Base-by-base conservation (phyloP, 1,140 invertebrate species). In the Halictus rubicundus region DNA sequence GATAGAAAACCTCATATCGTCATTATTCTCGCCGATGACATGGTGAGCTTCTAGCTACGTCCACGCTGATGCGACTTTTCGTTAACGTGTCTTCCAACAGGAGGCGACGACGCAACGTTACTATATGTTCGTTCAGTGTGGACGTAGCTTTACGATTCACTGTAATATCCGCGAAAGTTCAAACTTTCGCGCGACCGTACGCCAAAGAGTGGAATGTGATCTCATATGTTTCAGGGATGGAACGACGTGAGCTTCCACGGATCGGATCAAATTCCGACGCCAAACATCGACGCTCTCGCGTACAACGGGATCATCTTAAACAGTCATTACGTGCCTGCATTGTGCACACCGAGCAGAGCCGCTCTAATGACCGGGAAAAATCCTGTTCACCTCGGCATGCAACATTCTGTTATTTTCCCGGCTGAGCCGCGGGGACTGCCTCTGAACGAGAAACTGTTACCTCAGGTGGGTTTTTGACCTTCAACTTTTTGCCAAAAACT, bases 191-290 rank as follows among this genome's bases (percentile, higher is more conserved):
- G 42, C 42, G 42, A 12, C 19, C 16, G 6, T 52, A 5, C 4
- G 19, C 32, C 32, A 6, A 52, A 52, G 5, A 52, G 5, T 16
- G 5, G 49, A 16, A 52, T 21, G 19, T 52, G 6, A 52, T 19
- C 49, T 52, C 5, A 52, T 19, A 52, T n/a, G n/a, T 19, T 21
- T 84, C 12, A 98, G 97, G 97, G 97, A 19, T 98, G 96, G 94
- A 97, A 97, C 91, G 97, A 98, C 93, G 96, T 98, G 9, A 96
- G 97, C 63, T 98, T 98, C 90, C 97, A 98, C 90, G 97, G 97
- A 3, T 96, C 96, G 0, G 94, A 96, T 80, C 96, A 98, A 92
- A 96, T 97, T 81, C 94, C 95, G 64, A 98, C 97, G 0, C 97
- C 97, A 2, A 98, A 98, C 90, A 96, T 98, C 70, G 97, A 98